Conservation (phyloP, 1,140 invertebrate species). For the Listronotus oregonensis region DNA sequence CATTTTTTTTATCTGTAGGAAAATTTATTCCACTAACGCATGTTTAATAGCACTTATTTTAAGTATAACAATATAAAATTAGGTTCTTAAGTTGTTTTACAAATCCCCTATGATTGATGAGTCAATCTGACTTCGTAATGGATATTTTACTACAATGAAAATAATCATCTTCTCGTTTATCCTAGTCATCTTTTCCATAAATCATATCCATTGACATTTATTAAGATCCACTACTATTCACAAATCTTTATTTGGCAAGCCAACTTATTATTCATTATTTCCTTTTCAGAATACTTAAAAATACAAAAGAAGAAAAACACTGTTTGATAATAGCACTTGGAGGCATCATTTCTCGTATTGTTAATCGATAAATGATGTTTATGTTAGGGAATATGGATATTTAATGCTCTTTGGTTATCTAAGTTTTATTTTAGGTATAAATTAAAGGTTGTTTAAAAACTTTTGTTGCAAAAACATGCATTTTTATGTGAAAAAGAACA, state of each 20-base stretch:
- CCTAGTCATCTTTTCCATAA: conserved; percentile 46
- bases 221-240: conserved; percentile 46
- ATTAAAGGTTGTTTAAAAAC: no score
- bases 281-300: conserved; percentile 29
- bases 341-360: background rate
- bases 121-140: conserved; percentile 45
- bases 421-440: no score
- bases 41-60: no score
- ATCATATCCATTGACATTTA: conserved; percentile 49
- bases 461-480: no score
- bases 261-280: conserved; percentile 33
- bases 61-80: conserved; percentile 22
- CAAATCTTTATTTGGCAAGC: conserved; percentile 46
- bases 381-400: background rate
- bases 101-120: conserved; percentile 34
- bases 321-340: conserved; percentile 23
- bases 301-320: conserved; percentile 34
- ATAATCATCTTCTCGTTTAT: conserved; percentile 49
- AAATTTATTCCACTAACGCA: no score
- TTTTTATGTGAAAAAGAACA: no score
- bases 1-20: no score
- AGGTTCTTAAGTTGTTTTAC: conserved; percentile 31
- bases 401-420: no score
- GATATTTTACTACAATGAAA: conserved; percentile 49
- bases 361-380: conserved; percentile 3